Conservation (phyloP, 64 coral and sea anemone genomes). For the Hydrozoanthus tunicans region DNA sequence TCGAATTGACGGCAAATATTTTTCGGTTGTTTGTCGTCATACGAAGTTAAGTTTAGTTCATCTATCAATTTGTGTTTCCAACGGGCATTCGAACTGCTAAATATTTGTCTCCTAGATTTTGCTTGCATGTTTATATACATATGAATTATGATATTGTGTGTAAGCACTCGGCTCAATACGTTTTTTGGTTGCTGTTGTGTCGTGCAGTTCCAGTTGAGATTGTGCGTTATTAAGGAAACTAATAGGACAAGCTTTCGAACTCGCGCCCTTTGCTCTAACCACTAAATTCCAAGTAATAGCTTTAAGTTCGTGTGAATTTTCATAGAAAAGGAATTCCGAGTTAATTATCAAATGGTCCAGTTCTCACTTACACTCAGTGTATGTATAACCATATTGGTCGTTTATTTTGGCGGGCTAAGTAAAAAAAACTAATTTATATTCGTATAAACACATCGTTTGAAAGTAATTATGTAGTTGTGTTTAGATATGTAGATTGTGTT, state of each 20-base stretch:
- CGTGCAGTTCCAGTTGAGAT: too few relatives aligned
- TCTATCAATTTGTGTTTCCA: conserved; percentile 26
- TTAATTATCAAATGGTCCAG: too few relatives aligned
- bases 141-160: neutral
- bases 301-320: too few relatives aligned
- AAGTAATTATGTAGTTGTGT: conserved; percentile 1
- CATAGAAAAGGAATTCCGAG: too few relatives aligned
- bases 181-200: too few relatives aligned
- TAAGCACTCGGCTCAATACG: too few relatives aligned
- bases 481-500: conserved; percentile 32
- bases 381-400: neutral
- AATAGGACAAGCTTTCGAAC: too few relatives aligned
- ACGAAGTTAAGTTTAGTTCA: conserved; percentile 26
- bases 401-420: conserved; percentile 37
- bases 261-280: too few relatives aligned
- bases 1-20: neutral
- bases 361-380: neutral
- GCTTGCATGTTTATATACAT: neutral
- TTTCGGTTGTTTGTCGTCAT: neutral
- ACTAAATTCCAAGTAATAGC: too few relatives aligned
- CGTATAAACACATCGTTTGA: conserved; percentile 40
- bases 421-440: conserved; percentile 21
- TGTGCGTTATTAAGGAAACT: too few relatives aligned
- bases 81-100: conserved; percentile 9
- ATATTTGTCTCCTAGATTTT: neutral